phyloP scores from a whole-genome alignment of 1,140 invertebrate genomes.

The Psix sp. region DNA sequence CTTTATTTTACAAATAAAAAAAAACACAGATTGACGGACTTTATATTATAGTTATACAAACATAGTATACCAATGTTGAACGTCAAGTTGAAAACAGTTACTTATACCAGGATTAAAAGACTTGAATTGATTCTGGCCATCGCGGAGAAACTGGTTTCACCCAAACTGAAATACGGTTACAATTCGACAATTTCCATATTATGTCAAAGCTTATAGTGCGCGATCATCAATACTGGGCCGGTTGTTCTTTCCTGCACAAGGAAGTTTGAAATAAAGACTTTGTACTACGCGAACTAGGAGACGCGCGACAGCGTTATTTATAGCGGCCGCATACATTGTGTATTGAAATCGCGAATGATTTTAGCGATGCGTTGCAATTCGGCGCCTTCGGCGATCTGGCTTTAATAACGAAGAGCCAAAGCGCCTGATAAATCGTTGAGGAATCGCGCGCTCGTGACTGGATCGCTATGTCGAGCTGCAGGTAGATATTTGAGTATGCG shows the following conservation, averaged over 20 bases:
- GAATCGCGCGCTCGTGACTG: slow-evolving; percentile 48
- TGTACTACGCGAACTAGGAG: slow-evolving; percentile 31
- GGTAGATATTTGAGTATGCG: slow-evolving; percentile 49
- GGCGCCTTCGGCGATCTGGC: slow-evolving; percentile 43
- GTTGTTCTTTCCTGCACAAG: slow-evolving; percentile 18
- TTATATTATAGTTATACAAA: too few relatives aligned
- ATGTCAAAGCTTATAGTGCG: too few relatives aligned
- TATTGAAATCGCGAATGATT: slow-evolving; percentile 26
- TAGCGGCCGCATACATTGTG: slow-evolving; percentile 26
- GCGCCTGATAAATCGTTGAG: slow-evolving; percentile 52
- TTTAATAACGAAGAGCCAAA: slow-evolving; percentile 57
- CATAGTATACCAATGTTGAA: too few relatives aligned
- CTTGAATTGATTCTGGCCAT: too few relatives aligned
- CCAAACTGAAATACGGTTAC: too few relatives aligned
- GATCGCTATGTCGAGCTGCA: slow-evolving; percentile 37
- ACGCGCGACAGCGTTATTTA: slow-evolving; percentile 28
- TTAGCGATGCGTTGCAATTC: slow-evolving; percentile 40
- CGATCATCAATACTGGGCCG: background rate
- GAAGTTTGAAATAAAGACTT: too few relatives aligned
- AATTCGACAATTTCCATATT: too few relatives aligned
- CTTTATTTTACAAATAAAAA: too few relatives aligned
- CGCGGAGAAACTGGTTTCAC: too few relatives aligned
- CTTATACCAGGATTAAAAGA: too few relatives aligned
- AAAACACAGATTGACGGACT: too few relatives aligned
- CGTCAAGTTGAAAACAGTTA: too few relatives aligned